A percentile compares a stretch with the other conserved stretches of the same genome.
Conservation (phyloP, 2,888 invertebrate species). For the Stomorhina lunata region DNA sequence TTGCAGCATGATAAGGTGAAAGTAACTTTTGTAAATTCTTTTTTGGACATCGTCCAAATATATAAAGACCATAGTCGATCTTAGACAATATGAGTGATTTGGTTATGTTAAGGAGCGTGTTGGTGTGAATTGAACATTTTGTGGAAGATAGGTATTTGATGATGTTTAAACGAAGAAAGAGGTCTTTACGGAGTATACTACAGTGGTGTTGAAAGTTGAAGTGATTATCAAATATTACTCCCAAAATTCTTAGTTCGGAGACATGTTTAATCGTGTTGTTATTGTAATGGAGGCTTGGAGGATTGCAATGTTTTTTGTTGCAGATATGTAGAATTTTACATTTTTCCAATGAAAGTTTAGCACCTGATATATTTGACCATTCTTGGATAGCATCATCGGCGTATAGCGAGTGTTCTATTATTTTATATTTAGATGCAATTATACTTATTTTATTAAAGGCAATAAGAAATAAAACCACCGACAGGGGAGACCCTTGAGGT, state of each 20-base stretch:
- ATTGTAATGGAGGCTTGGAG: neutral
- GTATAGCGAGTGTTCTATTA: neutral
- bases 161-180: neutral
- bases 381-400: neutral
- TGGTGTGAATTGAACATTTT: neutral
- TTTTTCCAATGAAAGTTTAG: neutral
- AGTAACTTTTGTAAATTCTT: neutral
- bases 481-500: neutral
- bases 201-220: neutral
- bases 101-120: neutral
- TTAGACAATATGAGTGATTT: neutral
- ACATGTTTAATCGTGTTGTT: neutral
- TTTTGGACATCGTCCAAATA: neutral
- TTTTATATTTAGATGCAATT: neutral
- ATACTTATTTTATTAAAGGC: neutral
- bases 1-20: neutral
- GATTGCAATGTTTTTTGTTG: neutral
- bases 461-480: too few species aligned
- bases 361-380: neutral
- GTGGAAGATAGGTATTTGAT: neutral
- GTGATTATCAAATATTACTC: neutral
- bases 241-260: neutral
- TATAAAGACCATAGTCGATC: neutral
- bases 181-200: neutral
- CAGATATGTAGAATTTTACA: neutral